Percentiles rank a stretch among this genome's conserved stretches.
phyloP scores from a whole-genome alignment of 2,797 vertebrate species.

The Naso thynnoides region DNA sequence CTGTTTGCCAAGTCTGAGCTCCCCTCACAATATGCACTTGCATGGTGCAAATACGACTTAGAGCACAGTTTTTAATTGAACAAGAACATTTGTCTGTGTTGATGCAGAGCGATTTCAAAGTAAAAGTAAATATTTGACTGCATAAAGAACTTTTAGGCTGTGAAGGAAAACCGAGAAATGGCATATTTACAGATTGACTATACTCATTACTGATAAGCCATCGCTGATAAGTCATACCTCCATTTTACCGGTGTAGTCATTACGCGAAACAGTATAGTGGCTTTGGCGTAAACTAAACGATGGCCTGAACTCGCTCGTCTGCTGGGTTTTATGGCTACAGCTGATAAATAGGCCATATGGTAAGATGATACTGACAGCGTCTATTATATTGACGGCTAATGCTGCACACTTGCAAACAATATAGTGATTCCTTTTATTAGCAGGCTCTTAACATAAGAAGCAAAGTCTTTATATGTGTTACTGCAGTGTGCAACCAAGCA shows the following conservation, averaged over 20 bases:
- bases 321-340: slow-evolving; percentile 16
- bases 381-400: background rate
- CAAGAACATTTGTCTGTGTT: background rate
- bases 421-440: background rate
- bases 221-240: slow-evolving; percentile 18
- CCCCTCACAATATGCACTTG: background rate
- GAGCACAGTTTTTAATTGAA: background rate
- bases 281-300: slow-evolving; percentile 10
- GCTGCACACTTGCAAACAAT: slow-evolving; percentile 15
- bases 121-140: slow-evolving; percentile 1
- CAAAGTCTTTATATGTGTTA: background rate
- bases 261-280: slow-evolving; percentile 6
- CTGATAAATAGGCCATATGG: slow-evolving; percentile 34
- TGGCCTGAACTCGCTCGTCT: slow-evolving; percentile 33
- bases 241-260: slow-evolving; percentile 30
- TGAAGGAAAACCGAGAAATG: slow-evolving; percentile 1
- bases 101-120: background rate
- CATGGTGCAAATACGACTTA: background rate
- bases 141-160: background rate
- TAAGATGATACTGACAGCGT: slow-evolving; percentile 18
- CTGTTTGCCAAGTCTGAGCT: background rate
- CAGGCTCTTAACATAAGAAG: background rate
- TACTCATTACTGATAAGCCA: slow-evolving; percentile 37
- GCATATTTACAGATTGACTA: slow-evolving; percentile 14
- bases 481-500: background rate